Evolutionary conservation across 2,888 invertebrate species (phyloP).

Genomic region (Agrotis puta): DNA sequence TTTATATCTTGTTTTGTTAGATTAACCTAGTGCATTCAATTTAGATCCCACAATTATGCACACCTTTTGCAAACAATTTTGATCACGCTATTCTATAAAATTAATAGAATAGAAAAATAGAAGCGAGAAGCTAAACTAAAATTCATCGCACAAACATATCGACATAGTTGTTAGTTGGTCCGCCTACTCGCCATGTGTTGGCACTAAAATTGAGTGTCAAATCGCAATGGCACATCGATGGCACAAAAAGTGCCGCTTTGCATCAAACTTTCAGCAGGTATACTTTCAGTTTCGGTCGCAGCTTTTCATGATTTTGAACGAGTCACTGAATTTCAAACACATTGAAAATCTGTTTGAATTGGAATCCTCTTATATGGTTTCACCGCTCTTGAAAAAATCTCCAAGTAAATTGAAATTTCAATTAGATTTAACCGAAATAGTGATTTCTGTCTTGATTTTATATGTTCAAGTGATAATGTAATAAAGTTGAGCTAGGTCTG

Average conservation of each 20-base stretch:
- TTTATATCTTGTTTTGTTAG: no score
- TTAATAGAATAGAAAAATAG: no score
- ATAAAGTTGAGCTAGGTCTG: no score
- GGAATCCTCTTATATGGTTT: background rate
- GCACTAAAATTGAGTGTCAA: conserved; percentile 31
- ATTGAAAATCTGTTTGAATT: no score
- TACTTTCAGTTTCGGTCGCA: conserved; percentile 16
- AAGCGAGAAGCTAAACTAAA: background rate
- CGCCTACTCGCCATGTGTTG: conserved; percentile 32
- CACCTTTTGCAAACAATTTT: no score
- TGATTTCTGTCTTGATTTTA: no score
- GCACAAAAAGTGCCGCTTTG: conserved; percentile 7
- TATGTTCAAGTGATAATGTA: no score
- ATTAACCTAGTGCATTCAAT: no score
- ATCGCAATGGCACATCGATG: conserved; percentile 27
- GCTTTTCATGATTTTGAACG: conserved; percentile 2
- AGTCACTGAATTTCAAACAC: background rate
- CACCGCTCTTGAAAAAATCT: background rate
- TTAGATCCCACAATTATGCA: no score
- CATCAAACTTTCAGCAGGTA: background rate
- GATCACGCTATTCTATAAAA: no score
- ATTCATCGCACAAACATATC: background rate
- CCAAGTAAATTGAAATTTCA: background rate
- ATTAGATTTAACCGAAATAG: background rate
- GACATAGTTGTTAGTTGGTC: background rate